Percentiles rank a stretch among this genome's conserved stretches.
phyloP scores from a whole-genome alignment of 1,140 invertebrate species.

The Ceratosolen solmsi region DNA sequence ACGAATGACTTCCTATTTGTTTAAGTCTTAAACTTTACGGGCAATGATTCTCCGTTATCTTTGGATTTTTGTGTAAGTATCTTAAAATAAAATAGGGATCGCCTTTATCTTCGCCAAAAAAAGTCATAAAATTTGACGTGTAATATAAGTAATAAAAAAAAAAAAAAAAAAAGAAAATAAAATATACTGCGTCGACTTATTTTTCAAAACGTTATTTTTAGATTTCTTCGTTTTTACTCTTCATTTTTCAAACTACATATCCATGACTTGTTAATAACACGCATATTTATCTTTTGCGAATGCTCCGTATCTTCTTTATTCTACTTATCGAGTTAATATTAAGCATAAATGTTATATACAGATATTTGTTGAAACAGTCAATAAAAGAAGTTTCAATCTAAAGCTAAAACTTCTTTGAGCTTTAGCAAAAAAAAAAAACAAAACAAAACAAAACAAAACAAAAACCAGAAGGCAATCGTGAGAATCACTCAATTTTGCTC shows the following conservation, averaged over 20 bases:
- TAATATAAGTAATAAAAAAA: background rate
- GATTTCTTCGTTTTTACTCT: background rate
- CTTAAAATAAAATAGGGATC: background rate
- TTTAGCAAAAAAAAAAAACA: too few relatives aligned
- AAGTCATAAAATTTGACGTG: background rate
- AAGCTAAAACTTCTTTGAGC: too few relatives aligned
- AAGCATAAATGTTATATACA: background rate
- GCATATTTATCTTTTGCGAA: constrained; percentile 20
- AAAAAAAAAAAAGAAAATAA: too few relatives aligned
- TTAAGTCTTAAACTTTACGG: background rate
- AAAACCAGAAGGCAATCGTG: too few relatives aligned
- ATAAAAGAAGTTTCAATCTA: too few relatives aligned
- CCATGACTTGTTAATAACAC: background rate
- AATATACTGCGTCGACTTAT: background rate
- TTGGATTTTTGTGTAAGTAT: background rate
- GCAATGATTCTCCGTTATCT: background rate
- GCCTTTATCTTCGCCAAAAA: background rate
- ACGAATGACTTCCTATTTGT: background rate
- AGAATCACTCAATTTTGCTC: too few relatives aligned
- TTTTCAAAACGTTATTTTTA: constrained; percentile 3
- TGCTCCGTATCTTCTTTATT: constrained; percentile 28
- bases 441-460: too few relatives aligned
- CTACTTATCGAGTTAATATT: constrained; percentile 15
- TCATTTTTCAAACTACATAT: background rate
- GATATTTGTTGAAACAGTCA: too few relatives aligned